Evolutionary conservation across 2,888 invertebrate genomes (phyloP).

Genomic region (Sphaerophoria taeniata): DNA sequence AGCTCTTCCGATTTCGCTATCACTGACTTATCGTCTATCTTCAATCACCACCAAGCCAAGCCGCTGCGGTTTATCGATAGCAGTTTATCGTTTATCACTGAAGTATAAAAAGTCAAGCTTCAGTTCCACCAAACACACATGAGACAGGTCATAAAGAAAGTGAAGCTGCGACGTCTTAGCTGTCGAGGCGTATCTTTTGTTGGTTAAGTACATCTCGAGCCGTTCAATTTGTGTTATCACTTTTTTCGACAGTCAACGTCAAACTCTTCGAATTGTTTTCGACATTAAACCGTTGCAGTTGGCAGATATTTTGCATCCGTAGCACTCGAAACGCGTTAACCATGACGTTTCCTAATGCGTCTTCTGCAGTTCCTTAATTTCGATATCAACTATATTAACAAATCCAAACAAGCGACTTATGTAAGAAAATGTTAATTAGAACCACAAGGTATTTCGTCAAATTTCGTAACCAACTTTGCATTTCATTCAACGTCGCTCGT

Average conservation of each 20-base stretch:
- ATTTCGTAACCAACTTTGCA: constrained; percentile 58
- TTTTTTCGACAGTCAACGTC: background rate
- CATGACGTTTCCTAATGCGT: constrained; percentile 69
- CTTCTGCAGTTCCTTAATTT: constrained; percentile 53
- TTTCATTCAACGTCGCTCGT: background rate
- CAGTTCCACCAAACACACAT: constrained; percentile 17
- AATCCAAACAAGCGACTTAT: background rate
- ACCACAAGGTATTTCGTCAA: constrained; percentile 61
- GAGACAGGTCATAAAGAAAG: constrained; percentile 61
- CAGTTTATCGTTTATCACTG: constrained; percentile 35
- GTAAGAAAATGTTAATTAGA: constrained; percentile 66
- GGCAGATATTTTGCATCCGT: constrained; percentile 41
- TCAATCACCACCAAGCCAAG: constrained; percentile 18
- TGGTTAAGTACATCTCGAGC: constrained; percentile 1
- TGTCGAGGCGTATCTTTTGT: background rate
- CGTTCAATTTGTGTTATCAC: constrained; percentile 1
- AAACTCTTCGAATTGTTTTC: constrained; percentile 45
- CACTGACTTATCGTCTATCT: constrained; percentile 40
- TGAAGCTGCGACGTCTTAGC: constrained; percentile 35
- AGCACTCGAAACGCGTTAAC: constrained; percentile 56
- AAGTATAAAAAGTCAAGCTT: background rate
- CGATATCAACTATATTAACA: background rate
- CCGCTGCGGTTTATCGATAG: background rate
- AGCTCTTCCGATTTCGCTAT: constrained; percentile 47
- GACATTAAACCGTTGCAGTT: constrained; percentile 45